A percentile compares a stretch with the other conserved stretches of the same genome.
Conservation (phyloP, 1,140 invertebrate species). For the Caenorhabditis brenneri region DNA sequence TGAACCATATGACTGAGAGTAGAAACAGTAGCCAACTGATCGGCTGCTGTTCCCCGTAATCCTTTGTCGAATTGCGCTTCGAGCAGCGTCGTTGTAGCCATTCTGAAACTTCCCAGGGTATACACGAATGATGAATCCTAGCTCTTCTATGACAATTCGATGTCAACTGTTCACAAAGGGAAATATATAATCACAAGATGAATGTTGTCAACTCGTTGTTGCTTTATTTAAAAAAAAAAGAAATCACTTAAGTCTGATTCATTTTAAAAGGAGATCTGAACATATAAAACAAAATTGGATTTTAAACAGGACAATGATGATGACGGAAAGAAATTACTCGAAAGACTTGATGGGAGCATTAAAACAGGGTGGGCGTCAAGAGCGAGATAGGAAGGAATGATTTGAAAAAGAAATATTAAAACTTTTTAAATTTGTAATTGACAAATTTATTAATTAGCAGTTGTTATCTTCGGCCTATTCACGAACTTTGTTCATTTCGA, state of each 20-base stretch:
- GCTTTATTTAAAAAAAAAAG: too few species aligned
- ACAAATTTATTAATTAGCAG: too few species aligned
- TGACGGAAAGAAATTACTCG: neutral
- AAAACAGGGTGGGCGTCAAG: neutral
- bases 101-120: neutral
- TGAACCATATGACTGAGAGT: neutral
- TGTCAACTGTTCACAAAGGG: too few species aligned
- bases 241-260: too few species aligned
- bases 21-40: neutral
- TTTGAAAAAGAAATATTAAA: neutral
- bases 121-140: neutral
- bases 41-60: neutral
- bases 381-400: neutral
- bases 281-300: neutral
- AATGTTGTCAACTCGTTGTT: neutral
- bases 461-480: neutral
- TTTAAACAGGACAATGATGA: neutral
- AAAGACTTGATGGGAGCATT: neutral
- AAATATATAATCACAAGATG: too few species aligned
- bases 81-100: neutral
- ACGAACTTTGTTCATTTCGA: slow-evolving; percentile 58
- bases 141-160: too few species aligned
- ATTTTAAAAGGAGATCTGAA: neutral
- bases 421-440: too few species aligned
- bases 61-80: neutral